Conservation (phyloP, 37 sponge, comb jelly and placozoan genomes). For the Aplysina aerophoba region DNA sequence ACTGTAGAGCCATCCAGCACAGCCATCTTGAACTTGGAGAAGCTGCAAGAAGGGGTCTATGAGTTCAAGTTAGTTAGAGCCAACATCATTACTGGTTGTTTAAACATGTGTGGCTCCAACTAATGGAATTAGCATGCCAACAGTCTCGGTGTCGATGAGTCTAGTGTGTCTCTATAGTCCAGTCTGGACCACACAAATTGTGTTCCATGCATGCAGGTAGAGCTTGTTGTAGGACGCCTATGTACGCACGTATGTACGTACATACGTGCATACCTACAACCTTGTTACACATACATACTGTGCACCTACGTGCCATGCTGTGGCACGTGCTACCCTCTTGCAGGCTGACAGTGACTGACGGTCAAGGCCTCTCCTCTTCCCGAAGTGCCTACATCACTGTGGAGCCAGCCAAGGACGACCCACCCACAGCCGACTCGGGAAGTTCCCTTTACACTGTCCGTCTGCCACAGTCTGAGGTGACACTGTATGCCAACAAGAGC, state of each 20-base stretch:
- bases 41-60: constrained; percentile 54
- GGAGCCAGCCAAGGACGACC: constrained; percentile 58
- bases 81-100: too few relatives aligned
- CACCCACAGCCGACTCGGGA: constrained; percentile 72
- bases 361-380: constrained; percentile 38
- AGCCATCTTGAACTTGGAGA: constrained; percentile 25
- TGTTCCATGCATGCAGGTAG: too few relatives aligned
- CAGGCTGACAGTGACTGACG: constrained; percentile 78
- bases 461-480: constrained; percentile 54
- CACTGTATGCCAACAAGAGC: constrained; percentile 61
- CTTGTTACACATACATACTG: too few relatives aligned
- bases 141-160: too few relatives aligned
- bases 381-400: constrained; percentile 57
- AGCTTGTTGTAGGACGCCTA: too few relatives aligned
- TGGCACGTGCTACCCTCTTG: too few relatives aligned
- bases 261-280: not conserved
- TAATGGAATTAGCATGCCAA: too few relatives aligned
- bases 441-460: constrained; percentile 20
- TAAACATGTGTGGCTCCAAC: too few relatives aligned
- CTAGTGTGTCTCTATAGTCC: too few relatives aligned
- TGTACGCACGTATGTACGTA: not conserved
- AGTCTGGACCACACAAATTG: too few relatives aligned
- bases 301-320: too few relatives aligned
- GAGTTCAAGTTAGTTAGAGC: constrained; percentile 58
- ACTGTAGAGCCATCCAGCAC: not conserved